phyloP scores from a whole-genome alignment of 2,888 invertebrate genomes.

The Malachius bipustulatus region DNA sequence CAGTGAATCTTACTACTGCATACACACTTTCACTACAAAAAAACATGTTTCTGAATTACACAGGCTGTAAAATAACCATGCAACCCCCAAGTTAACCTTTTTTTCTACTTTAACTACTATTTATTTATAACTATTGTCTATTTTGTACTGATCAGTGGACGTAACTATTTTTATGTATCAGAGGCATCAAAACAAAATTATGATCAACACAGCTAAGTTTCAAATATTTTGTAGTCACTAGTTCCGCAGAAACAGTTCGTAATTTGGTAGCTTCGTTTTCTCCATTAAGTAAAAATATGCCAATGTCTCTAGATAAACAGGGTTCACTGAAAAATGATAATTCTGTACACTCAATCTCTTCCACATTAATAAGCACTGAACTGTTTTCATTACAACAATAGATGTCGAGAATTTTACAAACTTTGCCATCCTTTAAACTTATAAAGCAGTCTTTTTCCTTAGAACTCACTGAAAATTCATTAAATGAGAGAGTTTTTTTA shows the following conservation, averaged over 20 bases:
- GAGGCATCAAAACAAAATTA: neutral
- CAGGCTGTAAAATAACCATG: no score
- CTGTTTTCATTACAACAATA: neutral
- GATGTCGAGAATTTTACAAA: neutral
- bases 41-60: neutral
- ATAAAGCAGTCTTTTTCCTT: neutral
- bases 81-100: no score
- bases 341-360: neutral
- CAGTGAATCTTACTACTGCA: neutral
- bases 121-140: neutral
- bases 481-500: neutral
- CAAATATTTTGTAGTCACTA: no score
- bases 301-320: no score
- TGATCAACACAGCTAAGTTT: neutral
- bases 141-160: neutral
- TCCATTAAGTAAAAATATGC: no score
- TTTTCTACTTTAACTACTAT: no score
- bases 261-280: no score
- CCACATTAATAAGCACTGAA: neutral
- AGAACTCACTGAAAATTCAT: neutral
- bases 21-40: neutral
- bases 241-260: no score
- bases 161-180: neutral
- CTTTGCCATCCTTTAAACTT: neutral
- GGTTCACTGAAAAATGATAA: slow-evolving; percentile 1